Conservation (phyloP, 2,888 invertebrate species). For the Tholera decimalis region DNA sequence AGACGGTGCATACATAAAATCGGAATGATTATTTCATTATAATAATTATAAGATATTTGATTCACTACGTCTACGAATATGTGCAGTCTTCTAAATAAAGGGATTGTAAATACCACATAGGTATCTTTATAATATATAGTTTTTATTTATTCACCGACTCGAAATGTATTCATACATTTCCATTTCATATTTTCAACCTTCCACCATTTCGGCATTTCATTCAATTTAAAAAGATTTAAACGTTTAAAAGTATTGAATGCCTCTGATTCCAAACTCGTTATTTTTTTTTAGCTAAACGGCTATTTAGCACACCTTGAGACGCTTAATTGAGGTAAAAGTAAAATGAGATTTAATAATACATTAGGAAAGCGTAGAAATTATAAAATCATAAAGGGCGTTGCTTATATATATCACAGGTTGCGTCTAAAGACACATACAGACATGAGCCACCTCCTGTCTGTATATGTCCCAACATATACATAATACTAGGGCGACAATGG, state of each 20-base stretch:
- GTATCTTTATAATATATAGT: conserved; percentile 14
- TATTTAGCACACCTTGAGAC: conserved; percentile 26
- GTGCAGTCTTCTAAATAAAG: conserved; percentile 50
- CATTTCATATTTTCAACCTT: not conserved
- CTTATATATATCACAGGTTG: conserved; percentile 84
- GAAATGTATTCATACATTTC: not conserved
- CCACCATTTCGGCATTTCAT: conserved; percentile 6
- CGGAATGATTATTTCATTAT: conserved; percentile 35
- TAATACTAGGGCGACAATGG: conserved; percentile 72
- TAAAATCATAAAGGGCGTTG: conserved; percentile 66
- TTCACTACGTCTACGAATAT: conserved; percentile 42
- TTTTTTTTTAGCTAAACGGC: conserved; percentile 11
- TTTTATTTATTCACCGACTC: not conserved
- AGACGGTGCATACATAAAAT: conserved; percentile 15
- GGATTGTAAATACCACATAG: conserved; percentile 20
- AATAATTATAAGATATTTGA: conserved; percentile 31
- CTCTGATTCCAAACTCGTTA: no score
- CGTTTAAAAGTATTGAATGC: no score
- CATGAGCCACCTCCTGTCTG: conserved; percentile 63
- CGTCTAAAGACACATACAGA: conserved; percentile 72
- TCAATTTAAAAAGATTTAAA: conserved; percentile 1
- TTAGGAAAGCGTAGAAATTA: conserved; percentile 50
- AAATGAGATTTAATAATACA: conserved; percentile 13
- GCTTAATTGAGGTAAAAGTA: conserved; percentile 12
- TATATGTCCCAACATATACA: conserved; percentile 68